These are phyloP conservation scores for Chelonoidis abingdonii DNA, from an alignment of 2,113 vertebrate genomes.

Conservation along the genomic window DNA sequence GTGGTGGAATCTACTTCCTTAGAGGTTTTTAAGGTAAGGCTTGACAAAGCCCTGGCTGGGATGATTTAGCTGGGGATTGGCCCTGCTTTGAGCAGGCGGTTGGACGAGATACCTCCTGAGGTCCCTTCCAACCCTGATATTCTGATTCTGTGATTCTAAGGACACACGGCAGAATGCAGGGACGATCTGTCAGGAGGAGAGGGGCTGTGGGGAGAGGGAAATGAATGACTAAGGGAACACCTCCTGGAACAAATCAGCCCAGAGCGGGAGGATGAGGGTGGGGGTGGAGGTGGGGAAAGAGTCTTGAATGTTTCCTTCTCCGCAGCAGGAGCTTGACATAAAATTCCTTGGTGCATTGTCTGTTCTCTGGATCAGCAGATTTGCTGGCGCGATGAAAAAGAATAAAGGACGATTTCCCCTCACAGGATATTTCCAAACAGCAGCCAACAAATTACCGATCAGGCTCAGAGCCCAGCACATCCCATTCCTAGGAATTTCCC, in stretches of 20 bases:
- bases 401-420: slow-evolving; percentile 58
- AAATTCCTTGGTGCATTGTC: slow-evolving; percentile 13
- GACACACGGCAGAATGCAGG: accelerated
- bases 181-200: not conserved
- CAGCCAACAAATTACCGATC: slow-evolving; percentile 57
- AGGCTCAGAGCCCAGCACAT: not conserved
- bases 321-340: not conserved
- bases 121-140: no score
- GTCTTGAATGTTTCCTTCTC: slow-evolving; percentile 30
- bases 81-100: no score
- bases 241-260: not conserved
- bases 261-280: not conserved
- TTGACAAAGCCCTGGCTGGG: no score
- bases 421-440: slow-evolving; percentile 52
- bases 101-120: no score
- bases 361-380: slow-evolving; percentile 56
- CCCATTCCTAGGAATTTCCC: not conserved
- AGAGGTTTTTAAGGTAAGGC: no score
- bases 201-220: not conserved
- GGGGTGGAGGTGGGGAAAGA: not conserved
- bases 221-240: not conserved
- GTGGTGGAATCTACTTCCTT: no score
- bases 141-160: not conserved
- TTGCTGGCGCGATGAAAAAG: slow-evolving; percentile 48
- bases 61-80: no score